A percentile compares a stretch with the other conserved stretches of the same genome.
phyloP scores from a whole-genome alignment of 92 coral and sea anemone genomes.

The Ricordea florida region DNA sequence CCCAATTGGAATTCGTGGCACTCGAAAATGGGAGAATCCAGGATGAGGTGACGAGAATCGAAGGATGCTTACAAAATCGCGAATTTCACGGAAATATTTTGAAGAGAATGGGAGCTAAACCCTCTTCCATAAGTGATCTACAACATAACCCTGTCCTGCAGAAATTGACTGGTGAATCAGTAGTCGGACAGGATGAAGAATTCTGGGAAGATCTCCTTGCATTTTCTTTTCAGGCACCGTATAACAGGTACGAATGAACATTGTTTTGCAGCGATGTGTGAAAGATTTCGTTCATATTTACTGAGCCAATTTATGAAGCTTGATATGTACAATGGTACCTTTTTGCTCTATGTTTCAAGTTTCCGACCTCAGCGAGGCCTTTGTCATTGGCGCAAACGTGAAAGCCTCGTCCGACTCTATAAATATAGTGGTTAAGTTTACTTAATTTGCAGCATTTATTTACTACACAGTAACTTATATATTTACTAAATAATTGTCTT shows the following conservation, averaged over 20 bases:
- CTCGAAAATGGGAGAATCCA: neutral
- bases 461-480: too few relatives aligned
- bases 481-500: too few relatives aligned
- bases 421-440: too few relatives aligned
- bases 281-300: neutral
- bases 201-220: constrained; percentile 92
- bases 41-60: neutral
- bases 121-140: constrained; percentile 94
- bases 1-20: constrained; percentile 43
- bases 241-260: constrained; percentile 73
- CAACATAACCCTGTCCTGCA: constrained; percentile 92
- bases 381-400: too few relatives aligned
- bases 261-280: neutral
- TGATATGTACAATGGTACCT: too few relatives aligned
- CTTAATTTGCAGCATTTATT: too few relatives aligned
- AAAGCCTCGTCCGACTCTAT: too few relatives aligned
- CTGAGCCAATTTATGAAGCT: neutral
- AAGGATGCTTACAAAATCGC: neutral
- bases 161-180: constrained; percentile 75
- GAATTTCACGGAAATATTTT: neutral
- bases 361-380: too few relatives aligned
- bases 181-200: constrained; percentile 76
- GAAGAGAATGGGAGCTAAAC: constrained; percentile 88
- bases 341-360: too few relatives aligned
- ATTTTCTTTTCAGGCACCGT: constrained; percentile 89